Evolutionary conservation across 2,888 invertebrate species (phyloP).

Genomic region (Theodoxus fluviatilis): DNA sequence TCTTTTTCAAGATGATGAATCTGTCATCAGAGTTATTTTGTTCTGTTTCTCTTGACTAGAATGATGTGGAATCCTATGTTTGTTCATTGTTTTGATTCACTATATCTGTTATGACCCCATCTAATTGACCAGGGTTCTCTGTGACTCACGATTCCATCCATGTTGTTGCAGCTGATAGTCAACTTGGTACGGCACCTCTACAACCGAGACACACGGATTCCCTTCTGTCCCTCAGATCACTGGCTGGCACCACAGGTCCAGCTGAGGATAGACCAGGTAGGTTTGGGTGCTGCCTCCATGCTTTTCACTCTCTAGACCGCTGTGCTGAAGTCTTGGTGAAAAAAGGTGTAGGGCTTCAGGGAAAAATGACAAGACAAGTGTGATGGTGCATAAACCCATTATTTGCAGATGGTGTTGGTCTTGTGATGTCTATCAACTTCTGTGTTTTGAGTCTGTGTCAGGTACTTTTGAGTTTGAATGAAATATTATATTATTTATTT

Average conservation of each 20-base stretch:
- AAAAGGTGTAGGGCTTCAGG: too few species aligned
- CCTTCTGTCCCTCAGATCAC: constrained; percentile 77
- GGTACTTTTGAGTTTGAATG: too few species aligned
- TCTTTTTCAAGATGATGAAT: too few species aligned
- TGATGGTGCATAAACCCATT: too few species aligned
- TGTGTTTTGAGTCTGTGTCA: not conserved
- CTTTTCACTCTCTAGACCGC: too few species aligned
- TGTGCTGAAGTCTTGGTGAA: too few species aligned
- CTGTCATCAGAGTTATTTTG: too few species aligned
- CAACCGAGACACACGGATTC: constrained; percentile 83
- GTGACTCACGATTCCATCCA: not conserved
- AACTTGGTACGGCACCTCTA: constrained; percentile 82
- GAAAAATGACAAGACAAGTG: too few species aligned
- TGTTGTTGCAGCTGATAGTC: constrained; percentile 71
- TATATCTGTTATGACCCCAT: not conserved
- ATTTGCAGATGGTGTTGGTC: not conserved
- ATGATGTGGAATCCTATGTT: not conserved
- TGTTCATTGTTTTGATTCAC: not conserved
- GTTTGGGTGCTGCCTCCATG: too few species aligned
- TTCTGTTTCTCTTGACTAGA: not conserved
- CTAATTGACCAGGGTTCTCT: not conserved
- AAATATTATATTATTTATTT: too few species aligned
- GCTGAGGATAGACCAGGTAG: constrained; percentile 62
- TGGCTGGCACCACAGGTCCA: constrained; percentile 72
- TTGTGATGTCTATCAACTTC: not conserved